Conservation (phyloP, 2,113 vertebrate genomes). For the Myotis brandtii region DNA sequence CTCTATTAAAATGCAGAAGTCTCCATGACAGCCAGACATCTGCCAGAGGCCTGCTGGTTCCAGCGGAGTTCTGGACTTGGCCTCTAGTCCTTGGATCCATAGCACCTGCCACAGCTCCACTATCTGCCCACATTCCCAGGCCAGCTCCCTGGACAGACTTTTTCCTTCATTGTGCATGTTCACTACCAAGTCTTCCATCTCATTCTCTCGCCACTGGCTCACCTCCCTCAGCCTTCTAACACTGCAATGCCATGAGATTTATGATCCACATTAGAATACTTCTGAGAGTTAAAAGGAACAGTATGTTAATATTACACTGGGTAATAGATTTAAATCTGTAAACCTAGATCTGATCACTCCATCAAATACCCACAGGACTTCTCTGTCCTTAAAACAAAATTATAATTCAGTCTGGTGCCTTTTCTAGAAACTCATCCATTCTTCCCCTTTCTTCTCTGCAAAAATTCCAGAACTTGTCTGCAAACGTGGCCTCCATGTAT, state of each 20-base stretch:
- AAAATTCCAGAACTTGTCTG: neutral
- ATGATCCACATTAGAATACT: neutral
- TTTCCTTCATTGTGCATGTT: neutral
- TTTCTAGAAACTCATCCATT: neutral
- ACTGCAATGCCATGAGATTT: neutral
- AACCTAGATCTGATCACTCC: neutral
- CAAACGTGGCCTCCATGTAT: neutral
- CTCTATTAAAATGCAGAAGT: slow-evolving; percentile 33
- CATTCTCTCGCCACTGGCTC: neutral
- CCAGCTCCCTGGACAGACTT: neutral
- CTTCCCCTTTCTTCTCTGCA: neutral
- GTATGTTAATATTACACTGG: neutral
- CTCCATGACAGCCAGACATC: neutral
- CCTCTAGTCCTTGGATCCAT: neutral
- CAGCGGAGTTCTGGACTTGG: neutral
- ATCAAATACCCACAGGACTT: neutral
- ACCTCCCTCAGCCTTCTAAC: neutral
- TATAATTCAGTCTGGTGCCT: neutral
- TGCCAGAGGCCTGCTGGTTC: neutral
- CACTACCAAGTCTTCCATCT: neutral
- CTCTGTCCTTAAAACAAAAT: neutral
- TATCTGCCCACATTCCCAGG: neutral
- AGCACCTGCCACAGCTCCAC: neutral
- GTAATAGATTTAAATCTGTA: neutral
- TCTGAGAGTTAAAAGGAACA: neutral